Evolutionary conservation across 2,888 invertebrate species (phyloP).

Genomic region (Apoda limacodes): DNA sequence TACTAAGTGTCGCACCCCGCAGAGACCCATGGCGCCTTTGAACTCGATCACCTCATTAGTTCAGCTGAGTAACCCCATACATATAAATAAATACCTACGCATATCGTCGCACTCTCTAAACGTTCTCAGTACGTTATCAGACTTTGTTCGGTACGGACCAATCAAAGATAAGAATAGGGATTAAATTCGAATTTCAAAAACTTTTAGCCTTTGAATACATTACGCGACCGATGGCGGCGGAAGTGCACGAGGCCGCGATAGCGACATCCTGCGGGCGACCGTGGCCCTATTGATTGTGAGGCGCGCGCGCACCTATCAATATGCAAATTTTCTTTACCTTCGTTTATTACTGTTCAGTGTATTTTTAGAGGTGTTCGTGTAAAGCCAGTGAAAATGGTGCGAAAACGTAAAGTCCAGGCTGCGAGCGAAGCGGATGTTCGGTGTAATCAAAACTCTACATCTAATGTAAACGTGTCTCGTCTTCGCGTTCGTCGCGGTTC

Average conservation of each 20-base stretch:
- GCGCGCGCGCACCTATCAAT: slow-evolving; percentile 49
- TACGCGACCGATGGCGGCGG: slow-evolving; percentile 55
- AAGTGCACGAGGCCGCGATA: slow-evolving; percentile 53
- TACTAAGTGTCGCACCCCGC: slow-evolving; percentile 50
- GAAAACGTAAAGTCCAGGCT: slow-evolving; percentile 51
- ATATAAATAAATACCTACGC: no score
- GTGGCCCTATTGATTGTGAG: slow-evolving; percentile 55
- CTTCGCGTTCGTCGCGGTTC: slow-evolving; percentile 76
- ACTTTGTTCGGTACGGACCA: slow-evolving; percentile 52
- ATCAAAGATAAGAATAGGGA: slow-evolving; percentile 20
- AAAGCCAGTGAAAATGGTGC: slow-evolving; percentile 41
- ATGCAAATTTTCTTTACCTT: slow-evolving; percentile 48
- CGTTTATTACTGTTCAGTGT: slow-evolving; percentile 45
- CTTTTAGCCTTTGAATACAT: slow-evolving; percentile 22
- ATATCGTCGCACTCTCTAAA: slow-evolving; percentile 37
- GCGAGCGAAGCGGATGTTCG: slow-evolving; percentile 58
- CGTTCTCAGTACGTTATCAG: slow-evolving; percentile 55
- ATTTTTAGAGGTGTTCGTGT: slow-evolving; percentile 12
- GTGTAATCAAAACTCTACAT: slow-evolving; percentile 69
- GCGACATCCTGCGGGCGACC: slow-evolving; percentile 62
- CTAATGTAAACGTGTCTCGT: slow-evolving; percentile 57
- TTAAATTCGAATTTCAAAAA: no score
- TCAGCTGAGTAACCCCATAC: slow-evolving; percentile 49
- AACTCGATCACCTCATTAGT: slow-evolving; percentile 64
- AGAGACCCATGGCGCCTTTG: slow-evolving; percentile 50